These are phyloP conservation scores for Homarus americanus DNA, from an alignment of 1,140 invertebrate genomes.

Conservation along the genomic window DNA sequence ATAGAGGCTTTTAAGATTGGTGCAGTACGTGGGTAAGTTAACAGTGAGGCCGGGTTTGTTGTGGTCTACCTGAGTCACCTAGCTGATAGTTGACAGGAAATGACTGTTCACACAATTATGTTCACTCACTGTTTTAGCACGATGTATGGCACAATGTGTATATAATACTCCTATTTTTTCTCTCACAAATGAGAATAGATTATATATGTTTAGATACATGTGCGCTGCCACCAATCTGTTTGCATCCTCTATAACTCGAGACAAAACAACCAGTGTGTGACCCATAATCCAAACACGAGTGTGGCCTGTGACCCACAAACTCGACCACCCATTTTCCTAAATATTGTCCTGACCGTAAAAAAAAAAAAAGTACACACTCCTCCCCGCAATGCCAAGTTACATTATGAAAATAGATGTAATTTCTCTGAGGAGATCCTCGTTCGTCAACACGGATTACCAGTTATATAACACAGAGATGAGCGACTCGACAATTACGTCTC, in stretches of 20 bases:
- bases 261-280: background rate
- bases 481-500: background rate
- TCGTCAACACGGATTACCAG: background rate
- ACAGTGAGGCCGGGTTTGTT: too few species aligned
- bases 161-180: background rate
- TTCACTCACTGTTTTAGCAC: background rate
- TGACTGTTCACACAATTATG: background rate
- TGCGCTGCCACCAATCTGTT: background rate
- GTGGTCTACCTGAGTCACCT: too few species aligned
- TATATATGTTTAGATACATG: background rate
- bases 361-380: background rate
- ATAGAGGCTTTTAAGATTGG: too few species aligned
- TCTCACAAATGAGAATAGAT: background rate
- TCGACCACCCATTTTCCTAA: background rate
- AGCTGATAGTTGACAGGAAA: background rate
- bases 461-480: background rate
- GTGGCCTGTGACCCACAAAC: constrained; percentile 1
- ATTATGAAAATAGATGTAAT: background rate
- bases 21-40: too few species aligned
- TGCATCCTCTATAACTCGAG: background rate
- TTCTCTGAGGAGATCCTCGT: background rate
- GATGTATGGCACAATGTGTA: background rate
- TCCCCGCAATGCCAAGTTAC: background rate
- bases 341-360: background rate
- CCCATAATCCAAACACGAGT: background rate